phyloP scores from a whole-genome alignment of 2,113 vertebrate genomes.

The Apeltes quadracus region DNA sequence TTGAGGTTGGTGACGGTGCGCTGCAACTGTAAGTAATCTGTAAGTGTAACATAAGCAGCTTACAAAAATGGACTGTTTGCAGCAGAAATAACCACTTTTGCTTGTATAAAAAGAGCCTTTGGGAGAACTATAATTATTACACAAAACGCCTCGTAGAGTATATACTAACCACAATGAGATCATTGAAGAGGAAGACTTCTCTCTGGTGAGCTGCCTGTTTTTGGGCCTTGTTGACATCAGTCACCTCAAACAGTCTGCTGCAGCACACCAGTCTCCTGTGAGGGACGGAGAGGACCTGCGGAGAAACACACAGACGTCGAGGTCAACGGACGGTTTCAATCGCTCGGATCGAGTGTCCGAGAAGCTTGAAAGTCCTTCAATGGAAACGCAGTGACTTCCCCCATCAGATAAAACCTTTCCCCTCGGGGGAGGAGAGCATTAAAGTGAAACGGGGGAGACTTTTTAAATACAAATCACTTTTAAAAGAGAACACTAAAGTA shows the following conservation, averaged over 20 bases:
- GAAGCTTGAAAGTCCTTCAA: constrained; percentile 9
- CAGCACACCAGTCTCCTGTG: constrained; percentile 97
- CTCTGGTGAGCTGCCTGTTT: constrained; percentile 97
- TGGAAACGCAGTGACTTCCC: neutral
- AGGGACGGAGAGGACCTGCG: constrained; percentile 92
- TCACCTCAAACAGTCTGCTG: constrained; percentile 96
- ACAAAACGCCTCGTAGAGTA: neutral
- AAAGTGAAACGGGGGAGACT: neutral
- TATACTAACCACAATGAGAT: constrained; percentile 92
- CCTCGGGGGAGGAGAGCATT: neutral
- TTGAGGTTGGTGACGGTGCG: constrained; percentile 47
- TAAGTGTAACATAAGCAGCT: constrained; percentile 50
- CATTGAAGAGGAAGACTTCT: constrained; percentile 99
- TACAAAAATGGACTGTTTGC: constrained; percentile 21
- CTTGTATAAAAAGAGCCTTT: constrained; percentile 6
- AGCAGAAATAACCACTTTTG: constrained; percentile 5
- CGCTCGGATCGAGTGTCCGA: neutral
- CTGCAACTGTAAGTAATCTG: constrained; percentile 60
- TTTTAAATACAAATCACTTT: constrained; percentile 4
- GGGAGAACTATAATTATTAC: neutral
- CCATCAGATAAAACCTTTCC: neutral
- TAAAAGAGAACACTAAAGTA: neutral
- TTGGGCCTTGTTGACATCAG: constrained; percentile 94
- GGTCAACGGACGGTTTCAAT: neutral
- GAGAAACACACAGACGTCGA: constrained; percentile 1